Conservation (phyloP, 2,113 vertebrate species). For the Eidolon helvum region DNA sequence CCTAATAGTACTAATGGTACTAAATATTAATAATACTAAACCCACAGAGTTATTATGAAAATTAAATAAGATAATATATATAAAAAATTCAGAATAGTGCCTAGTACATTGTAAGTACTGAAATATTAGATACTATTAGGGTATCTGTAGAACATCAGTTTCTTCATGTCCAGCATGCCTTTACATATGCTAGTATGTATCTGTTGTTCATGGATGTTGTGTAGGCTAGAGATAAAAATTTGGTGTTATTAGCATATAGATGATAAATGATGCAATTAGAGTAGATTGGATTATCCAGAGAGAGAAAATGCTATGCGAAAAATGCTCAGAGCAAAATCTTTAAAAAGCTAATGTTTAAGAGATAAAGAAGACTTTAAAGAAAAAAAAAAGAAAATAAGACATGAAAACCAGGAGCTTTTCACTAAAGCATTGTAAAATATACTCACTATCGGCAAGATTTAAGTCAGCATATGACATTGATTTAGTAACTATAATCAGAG, state of each 20-base stretch:
- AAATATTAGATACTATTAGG: not conserved
- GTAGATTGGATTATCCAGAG: constrained; percentile 38
- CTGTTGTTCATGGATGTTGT: not conserved
- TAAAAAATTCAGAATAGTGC: not conserved
- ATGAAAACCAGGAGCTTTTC: not conserved
- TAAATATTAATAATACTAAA: not conserved
- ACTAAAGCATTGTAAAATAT: not conserved
- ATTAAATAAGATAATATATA: not conserved
- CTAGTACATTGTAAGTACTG: not conserved
- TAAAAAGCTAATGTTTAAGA: constrained; percentile 4
- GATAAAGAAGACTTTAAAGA: not conserved
- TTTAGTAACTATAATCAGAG: not conserved
- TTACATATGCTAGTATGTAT: not conserved
- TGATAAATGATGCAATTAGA: constrained; percentile 62
- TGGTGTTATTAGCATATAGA: constrained; percentile 21
- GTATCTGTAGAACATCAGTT: not conserved
- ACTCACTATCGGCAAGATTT: not conserved
- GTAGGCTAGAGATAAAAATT: constrained; percentile 9
- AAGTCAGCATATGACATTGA: not conserved
- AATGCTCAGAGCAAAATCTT: constrained; percentile 42
- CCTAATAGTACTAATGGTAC: too few relatives aligned
- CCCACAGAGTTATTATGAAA: not conserved
- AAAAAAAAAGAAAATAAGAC: not conserved
- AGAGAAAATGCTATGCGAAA: not conserved
- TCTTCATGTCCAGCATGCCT: not conserved